These are phyloP conservation scores for Microctonus hyperodae DNA, from an alignment of 2,888 invertebrate genomes.

Conservation along the genomic window DNA sequence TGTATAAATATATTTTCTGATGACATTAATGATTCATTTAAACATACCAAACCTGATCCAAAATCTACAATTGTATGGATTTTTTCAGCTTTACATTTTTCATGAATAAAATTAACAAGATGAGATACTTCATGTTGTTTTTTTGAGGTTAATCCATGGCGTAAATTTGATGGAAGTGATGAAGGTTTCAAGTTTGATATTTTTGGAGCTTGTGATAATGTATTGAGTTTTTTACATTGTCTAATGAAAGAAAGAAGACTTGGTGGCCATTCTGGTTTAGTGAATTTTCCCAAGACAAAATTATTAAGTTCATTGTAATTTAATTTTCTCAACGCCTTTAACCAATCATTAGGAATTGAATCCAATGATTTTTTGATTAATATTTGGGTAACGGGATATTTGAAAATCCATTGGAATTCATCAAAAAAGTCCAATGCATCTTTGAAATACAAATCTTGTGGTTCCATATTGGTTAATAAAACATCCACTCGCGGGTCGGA, in stretches of 20 bases:
- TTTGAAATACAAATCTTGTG: constrained; percentile 63
- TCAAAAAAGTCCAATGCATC: constrained; percentile 68
- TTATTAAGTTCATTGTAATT: constrained; percentile 63
- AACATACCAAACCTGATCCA: constrained; percentile 76
- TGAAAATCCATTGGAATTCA: constrained; percentile 71
- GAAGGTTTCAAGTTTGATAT: constrained; percentile 14
- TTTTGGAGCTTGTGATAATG: constrained; percentile 45
- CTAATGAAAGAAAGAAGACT: constrained; percentile 62
- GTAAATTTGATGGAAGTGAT: constrained; percentile 54
- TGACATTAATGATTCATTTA: background rate
- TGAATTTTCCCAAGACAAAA: constrained; percentile 55
- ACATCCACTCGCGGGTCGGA: no score
- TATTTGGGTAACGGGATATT: constrained; percentile 72
- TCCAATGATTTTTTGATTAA: constrained; percentile 67
- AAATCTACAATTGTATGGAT: constrained; percentile 73
- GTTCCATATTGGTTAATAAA: no score
- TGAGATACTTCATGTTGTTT: constrained; percentile 76
- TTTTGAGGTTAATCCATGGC: constrained; percentile 66
- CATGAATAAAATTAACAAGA: constrained; percentile 68
- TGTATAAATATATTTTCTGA: background rate
- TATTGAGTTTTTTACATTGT: constrained; percentile 49
- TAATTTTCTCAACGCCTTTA: constrained; percentile 61
- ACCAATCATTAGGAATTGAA: constrained; percentile 67
- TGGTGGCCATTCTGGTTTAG: constrained; percentile 59
- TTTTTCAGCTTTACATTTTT: constrained; percentile 63